These are phyloP conservation scores for Samia ricini DNA, from an alignment of 1,140 invertebrate genomes.

Conservation along the genomic window DNA sequence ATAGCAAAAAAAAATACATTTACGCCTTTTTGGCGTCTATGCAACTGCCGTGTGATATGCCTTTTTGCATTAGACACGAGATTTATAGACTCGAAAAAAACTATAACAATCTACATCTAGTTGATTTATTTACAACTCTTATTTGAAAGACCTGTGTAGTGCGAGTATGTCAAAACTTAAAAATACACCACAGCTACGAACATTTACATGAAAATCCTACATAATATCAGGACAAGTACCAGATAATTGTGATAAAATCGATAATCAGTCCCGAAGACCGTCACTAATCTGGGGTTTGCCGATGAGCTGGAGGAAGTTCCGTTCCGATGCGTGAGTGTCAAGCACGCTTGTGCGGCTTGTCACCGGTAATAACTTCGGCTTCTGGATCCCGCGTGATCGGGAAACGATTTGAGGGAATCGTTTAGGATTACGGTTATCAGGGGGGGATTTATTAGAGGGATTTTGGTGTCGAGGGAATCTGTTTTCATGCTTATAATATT, in stretches of 20 bases:
- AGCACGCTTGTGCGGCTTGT: constrained; percentile 34
- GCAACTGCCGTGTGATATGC: no score
- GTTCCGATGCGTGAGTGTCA: constrained; percentile 36
- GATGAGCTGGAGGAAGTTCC: constrained; percentile 35
- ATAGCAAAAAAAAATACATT: no score
- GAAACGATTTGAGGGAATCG: background rate
- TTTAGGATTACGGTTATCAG: background rate
- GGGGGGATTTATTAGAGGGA: background rate
- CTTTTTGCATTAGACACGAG: no score
- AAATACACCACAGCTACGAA: background rate
- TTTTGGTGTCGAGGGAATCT: background rate
- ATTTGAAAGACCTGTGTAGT: no score
- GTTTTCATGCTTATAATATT: background rate
- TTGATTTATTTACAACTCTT: background rate
- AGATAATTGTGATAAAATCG: background rate
- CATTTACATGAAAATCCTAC: background rate
- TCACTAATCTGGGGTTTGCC: constrained; percentile 32
- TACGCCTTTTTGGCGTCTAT: no score
- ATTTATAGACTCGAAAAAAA: no score
- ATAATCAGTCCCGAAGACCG: constrained; percentile 20
- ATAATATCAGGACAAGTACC: background rate
- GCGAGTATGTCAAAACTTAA: background rate
- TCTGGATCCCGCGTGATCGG: background rate
- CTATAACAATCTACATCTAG: no score
- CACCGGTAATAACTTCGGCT: constrained; percentile 10